Conservation (phyloP, 2,797 vertebrate genomes). For the Mionectes olivaceus region DNA sequence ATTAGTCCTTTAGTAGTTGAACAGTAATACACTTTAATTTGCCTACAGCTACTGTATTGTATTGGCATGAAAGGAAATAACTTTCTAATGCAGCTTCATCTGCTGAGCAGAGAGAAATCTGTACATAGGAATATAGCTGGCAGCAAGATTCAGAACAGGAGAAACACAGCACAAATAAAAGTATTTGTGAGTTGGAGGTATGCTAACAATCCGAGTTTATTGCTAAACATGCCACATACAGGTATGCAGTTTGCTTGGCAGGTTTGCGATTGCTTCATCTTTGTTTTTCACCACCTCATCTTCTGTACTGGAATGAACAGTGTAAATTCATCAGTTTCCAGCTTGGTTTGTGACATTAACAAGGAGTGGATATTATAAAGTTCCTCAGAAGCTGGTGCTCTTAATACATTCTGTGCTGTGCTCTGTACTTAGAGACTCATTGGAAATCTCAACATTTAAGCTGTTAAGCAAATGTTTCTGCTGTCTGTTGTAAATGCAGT, state of each 20-base stretch:
- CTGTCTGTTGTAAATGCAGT: background rate
- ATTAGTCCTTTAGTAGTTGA: slow-evolving; percentile 70
- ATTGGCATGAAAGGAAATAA: slow-evolving; percentile 71
- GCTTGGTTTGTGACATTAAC: background rate
- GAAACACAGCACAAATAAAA: slow-evolving; percentile 68
- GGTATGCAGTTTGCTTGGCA: slow-evolving; percentile 14
- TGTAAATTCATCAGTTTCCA: background rate
- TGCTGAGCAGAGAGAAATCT: slow-evolving; percentile 75
- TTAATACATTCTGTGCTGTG: background rate
- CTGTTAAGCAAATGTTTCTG: background rate
- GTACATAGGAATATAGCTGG: slow-evolving; percentile 44
- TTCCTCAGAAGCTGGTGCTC: background rate
- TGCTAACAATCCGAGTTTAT: slow-evolving; percentile 72
- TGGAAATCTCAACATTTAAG: background rate
- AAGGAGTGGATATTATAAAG: background rate
- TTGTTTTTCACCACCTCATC: background rate
- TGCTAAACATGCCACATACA: background rate
- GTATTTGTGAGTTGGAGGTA: slow-evolving; percentile 48
- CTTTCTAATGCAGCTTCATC: slow-evolving; percentile 76
- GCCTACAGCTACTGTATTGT: slow-evolving; percentile 72
- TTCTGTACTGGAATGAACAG: background rate
- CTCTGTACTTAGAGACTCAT: background rate
- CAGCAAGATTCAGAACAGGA: slow-evolving; percentile 67
- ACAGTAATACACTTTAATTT: slow-evolving; percentile 68
- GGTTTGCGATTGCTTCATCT: background rate